Conservation (phyloP, 2,888 invertebrate genomes). For the Homarus gammarus region DNA sequence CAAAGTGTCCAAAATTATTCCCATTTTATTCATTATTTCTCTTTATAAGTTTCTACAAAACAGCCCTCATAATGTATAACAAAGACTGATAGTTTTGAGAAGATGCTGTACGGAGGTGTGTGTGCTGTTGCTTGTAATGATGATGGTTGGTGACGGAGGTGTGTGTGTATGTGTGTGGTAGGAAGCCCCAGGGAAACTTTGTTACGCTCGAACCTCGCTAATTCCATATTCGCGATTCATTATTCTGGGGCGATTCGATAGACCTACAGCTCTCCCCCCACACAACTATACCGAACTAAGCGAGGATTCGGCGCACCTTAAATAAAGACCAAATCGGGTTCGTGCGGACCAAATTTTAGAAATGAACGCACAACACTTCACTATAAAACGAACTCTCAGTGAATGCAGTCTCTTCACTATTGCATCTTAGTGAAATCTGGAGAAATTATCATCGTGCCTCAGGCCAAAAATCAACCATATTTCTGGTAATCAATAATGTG, state of each 20-base stretch:
- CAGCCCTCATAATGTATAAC: slow-evolving; percentile 56
- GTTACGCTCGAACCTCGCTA: no score
- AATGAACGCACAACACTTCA: neutral
- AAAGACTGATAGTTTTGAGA: slow-evolving; percentile 56
- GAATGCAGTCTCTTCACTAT: neutral
- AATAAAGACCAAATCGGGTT: neutral
- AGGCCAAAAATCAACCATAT: no score
- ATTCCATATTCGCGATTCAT: no score
- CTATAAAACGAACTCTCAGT: neutral
- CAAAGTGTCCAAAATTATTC: slow-evolving; percentile 59
- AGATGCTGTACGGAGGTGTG: slow-evolving; percentile 46
- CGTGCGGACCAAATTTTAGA: neutral
- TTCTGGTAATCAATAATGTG: no score
- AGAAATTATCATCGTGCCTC: no score
- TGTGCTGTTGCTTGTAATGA: slow-evolving; percentile 43
- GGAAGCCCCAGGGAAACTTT: neutral
- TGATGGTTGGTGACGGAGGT: slow-evolving; percentile 4
- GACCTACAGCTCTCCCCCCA: no score
- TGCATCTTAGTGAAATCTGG: no score
- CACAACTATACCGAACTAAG: no score
- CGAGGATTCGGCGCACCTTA: no score
- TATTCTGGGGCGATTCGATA: no score
- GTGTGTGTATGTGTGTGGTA: neutral
- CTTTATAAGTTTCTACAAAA: slow-evolving; percentile 54
- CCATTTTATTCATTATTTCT: slow-evolving; percentile 57